Conservation (phyloP, 23 tunicate species). For the Phallusia fumigata region DNA sequence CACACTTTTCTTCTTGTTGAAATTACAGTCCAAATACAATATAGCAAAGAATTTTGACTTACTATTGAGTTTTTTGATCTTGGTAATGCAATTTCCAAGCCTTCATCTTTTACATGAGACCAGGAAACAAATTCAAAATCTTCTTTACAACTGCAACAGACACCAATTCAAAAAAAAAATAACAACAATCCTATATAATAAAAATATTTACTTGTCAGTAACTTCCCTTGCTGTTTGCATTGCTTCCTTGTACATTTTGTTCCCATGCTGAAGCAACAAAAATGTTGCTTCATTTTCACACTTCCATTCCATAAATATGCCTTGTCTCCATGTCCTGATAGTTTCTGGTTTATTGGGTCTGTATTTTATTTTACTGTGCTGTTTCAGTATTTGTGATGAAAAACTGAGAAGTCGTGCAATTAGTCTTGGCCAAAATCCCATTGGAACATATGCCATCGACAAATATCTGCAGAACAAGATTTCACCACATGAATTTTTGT, state of each 20-base stretch:
- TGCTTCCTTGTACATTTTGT: slow-evolving; percentile 16
- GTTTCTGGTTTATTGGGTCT: not conserved
- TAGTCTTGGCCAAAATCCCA: slow-evolving; percentile 73
- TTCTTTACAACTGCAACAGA: not conserved
- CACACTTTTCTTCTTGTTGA: too few relatives aligned
- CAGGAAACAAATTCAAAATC: not conserved
- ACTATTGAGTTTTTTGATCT: slow-evolving; percentile 32
- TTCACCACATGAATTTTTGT: not conserved
- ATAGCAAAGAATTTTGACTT: not conserved
- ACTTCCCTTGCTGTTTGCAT: not conserved
- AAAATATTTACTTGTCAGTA: not conserved
- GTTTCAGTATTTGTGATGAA: not conserved
- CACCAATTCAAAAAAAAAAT: not conserved
- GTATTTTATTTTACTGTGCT: not conserved
- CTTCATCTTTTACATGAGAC: slow-evolving; percentile 2
- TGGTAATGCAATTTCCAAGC: slow-evolving; percentile 41
- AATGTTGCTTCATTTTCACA: slow-evolving; percentile 19
- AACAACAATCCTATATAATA: not conserved
- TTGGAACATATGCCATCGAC: slow-evolving; percentile 53
- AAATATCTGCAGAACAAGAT: slow-evolving; percentile 34
- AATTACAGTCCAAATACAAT: too few relatives aligned
- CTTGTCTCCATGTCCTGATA: slow-evolving; percentile 35
- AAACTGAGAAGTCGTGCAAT: slow-evolving; percentile 44
- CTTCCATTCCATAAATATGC: slow-evolving; percentile 41
- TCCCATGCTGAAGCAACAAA: slow-evolving; percentile 43